Evolutionary conservation across 2,888 invertebrate species (phyloP).

Genomic region (Boloria euphrosyne): DNA sequence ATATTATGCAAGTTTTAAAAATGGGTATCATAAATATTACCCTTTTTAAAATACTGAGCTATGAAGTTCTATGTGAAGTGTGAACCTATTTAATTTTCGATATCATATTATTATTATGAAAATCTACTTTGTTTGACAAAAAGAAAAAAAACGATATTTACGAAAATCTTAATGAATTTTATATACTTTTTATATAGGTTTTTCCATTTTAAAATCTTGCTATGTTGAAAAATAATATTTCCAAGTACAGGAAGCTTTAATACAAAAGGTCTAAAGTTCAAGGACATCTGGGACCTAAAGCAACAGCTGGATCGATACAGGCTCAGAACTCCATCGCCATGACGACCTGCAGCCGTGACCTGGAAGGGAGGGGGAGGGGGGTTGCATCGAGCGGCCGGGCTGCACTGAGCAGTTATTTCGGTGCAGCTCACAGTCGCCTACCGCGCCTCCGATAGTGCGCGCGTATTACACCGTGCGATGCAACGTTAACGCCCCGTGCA

Average conservation of each 20-base stretch:
- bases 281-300: constrained; percentile 55
- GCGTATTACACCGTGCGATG: constrained; percentile 52
- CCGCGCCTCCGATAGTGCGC: constrained; percentile 71
- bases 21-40: too few species aligned
- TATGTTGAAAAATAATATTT: neutral
- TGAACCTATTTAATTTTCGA: too few species aligned
- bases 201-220: too few species aligned
- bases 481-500: constrained; percentile 56
- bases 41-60: too few species aligned
- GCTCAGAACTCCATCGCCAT: constrained; percentile 57
- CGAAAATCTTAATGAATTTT: too few species aligned
- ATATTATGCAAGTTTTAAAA: too few species aligned
- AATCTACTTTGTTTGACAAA: too few species aligned
- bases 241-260: constrained; percentile 18
- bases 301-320: constrained; percentile 78
- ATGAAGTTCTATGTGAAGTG: too few species aligned
- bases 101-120: too few species aligned
- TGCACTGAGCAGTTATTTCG: constrained; percentile 80
- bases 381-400: constrained; percentile 76
- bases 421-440: constrained; percentile 77
- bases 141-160: too few species aligned
- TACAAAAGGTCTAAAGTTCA: constrained; percentile 42
- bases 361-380: constrained; percentile 53
- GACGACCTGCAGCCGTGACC: constrained; percentile 75
- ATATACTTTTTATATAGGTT: too few species aligned